A percentile compares a stretch with the other conserved stretches of the same genome.
These are phyloP conservation scores for Apis laboriosa DNA, from an alignment of 1,140 invertebrate genomes.

Conservation along the genomic window DNA sequence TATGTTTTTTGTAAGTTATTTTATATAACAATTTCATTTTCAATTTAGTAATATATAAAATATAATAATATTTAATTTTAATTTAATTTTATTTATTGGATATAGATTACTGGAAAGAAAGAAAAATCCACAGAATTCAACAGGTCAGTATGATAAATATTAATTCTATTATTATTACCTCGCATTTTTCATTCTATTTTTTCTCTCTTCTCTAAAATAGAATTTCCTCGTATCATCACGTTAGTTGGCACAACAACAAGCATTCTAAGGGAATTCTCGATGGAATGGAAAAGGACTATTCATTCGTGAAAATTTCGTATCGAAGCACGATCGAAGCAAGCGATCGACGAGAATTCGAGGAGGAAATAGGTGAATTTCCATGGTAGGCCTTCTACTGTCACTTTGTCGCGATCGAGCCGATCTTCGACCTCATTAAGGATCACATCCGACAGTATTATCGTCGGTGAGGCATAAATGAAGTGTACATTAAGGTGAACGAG, in stretches of 20 bases:
- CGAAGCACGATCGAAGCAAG: not conserved
- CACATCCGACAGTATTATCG: constrained; percentile 45
- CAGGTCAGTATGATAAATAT: too few relatives aligned
- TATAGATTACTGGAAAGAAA: too few relatives aligned
- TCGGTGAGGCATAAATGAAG: constrained; percentile 23
- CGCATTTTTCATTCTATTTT: too few relatives aligned
- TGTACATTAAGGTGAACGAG: constrained; percentile 44
- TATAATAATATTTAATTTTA: too few relatives aligned
- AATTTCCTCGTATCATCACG: not conserved
- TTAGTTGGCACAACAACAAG: not conserved
- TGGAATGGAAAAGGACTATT: not conserved
- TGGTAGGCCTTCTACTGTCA: too few relatives aligned
- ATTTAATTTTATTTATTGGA: too few relatives aligned
- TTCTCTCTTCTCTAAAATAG: not conserved
- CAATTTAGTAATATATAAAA: too few relatives aligned
- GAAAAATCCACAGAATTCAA: too few relatives aligned
- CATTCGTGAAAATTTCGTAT: not conserved
- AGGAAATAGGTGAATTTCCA: not conserved
- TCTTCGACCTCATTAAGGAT: constrained; percentile 50
- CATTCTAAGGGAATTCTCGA: not conserved
- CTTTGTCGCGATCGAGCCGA: not conserved
- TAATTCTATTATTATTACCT: too few relatives aligned
- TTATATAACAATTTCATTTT: too few relatives aligned
- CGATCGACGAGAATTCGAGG: not conserved
- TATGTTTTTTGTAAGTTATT: not conserved